Conservation (phyloP, 2,113 vertebrate genomes). For the Eclectus roratus region DNA sequence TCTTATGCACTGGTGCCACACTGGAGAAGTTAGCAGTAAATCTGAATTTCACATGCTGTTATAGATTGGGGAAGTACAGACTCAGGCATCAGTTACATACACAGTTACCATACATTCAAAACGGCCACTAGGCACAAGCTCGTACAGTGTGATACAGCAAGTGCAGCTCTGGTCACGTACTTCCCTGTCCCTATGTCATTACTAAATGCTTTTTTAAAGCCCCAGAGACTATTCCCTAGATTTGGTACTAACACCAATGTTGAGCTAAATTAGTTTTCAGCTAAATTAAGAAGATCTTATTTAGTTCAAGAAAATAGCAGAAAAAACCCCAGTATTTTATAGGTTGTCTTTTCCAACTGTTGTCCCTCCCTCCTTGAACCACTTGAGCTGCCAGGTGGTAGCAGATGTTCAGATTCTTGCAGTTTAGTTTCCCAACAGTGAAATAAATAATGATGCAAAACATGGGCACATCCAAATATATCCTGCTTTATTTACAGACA, state of each 20-base stretch:
- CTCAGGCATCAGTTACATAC: not conserved
- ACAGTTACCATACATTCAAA: not conserved
- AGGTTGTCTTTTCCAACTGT: not conserved
- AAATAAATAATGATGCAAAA: slow-evolving; percentile 27
- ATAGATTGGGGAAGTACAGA: not conserved
- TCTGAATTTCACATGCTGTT: not conserved
- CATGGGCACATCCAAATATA: not conserved
- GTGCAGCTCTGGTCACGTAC: not conserved
- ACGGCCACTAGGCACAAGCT: not conserved
- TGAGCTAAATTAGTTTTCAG: not conserved
- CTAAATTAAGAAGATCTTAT: not conserved
- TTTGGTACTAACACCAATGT: rapidly evolving
- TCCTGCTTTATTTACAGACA: not conserved
- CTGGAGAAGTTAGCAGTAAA: not conserved
- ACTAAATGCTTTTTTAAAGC: not conserved
- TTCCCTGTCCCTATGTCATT: not conserved
- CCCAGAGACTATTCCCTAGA: not conserved
- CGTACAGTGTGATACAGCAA: rapidly evolving
- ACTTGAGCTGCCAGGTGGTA: not conserved
- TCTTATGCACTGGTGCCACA: not conserved
- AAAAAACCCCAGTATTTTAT: not conserved
- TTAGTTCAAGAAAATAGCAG: not conserved
- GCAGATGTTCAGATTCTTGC: not conserved
- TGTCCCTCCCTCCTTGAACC: not conserved
- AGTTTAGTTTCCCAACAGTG: not conserved